Base-by-base conservation (phyloP, 2,888 invertebrate genomes). In the Cantharis rufa region DNA sequence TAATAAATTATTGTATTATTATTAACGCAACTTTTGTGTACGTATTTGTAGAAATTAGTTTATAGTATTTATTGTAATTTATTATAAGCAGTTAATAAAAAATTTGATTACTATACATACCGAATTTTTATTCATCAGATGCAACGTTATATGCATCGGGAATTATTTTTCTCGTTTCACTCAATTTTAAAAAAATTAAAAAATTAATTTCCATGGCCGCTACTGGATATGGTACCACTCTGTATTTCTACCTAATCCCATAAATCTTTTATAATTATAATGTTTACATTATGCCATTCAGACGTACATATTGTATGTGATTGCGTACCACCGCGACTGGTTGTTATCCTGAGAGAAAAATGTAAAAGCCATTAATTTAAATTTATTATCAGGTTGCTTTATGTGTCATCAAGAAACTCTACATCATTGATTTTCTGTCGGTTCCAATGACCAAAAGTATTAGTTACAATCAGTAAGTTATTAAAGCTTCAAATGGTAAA, bases 51-150 rank as follows among this genome's bases (percentile, higher is more conserved):
- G 18, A 21, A 66, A 66, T 18, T 66, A 66, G 21, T 18, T 66
- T 21, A n/a, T 66, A 66, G 64, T 66, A 66, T 66, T 66, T 76
- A 76, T 63, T 76, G 76, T 76, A 76, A 70, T 76, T 70, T 68
- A 76, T 76, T 76, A 76, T 72, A 73, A 76, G 70, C 73, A 76
- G 70, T 70, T 73, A 76, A 76, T 76, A 76, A 76, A 76, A 27
- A 48, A 61, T 68, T 73, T 18, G 48, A 48, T 48, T 48, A 48
- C 48, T 48, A 48, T 48, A n/a, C 48, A 5, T n/a, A 48, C 48
- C 5, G n/a, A n/a, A 32, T 32, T 32, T 32, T 32, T 24, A 24
- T 24, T 24, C 24, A 5, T n/a, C n/a, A n/a, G n/a, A n/a, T n/a
- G n/a, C n/a, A n/a, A n/a, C n/a, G n/a, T n/a, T n/a, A n/a, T n/a